Evolutionary conservation across 53 echinoderm and acorn worm species (phyloP).

Genomic region (Holothuria scabra): DNA sequence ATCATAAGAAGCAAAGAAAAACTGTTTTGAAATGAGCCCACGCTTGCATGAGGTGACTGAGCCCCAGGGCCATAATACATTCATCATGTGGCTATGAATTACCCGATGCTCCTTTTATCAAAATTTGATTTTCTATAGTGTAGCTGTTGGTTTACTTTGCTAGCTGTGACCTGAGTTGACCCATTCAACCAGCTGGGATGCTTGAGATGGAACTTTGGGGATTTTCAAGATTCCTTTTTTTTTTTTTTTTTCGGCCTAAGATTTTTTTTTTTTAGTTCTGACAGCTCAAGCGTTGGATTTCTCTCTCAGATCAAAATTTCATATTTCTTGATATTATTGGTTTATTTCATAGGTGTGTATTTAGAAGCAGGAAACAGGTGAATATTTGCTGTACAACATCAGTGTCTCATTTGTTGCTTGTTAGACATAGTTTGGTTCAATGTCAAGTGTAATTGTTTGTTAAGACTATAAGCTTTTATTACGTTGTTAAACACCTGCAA

Average conservation of each 20-base stretch:
- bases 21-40: constrained; percentile 38
- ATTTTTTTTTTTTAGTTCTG: background rate
- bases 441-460: too few relatives aligned
- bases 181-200: constrained; percentile 41
- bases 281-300: background rate
- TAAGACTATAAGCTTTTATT: too few relatives aligned
- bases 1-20: constrained; percentile 49
- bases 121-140: constrained; percentile 37
- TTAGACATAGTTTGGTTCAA: too few relatives aligned
- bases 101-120: constrained; percentile 45
- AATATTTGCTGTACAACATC: too few relatives aligned
- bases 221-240: constrained; percentile 7
- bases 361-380: too few relatives aligned
- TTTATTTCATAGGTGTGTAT: too few relatives aligned
- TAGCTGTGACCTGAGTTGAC: constrained; percentile 39
- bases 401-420: too few relatives aligned
- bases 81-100: constrained; percentile 49
- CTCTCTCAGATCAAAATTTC: too few relatives aligned
- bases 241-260: background rate
- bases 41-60: constrained; percentile 42
- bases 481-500: too few relatives aligned
- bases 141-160: constrained; percentile 41
- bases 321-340: too few relatives aligned
- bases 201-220: background rate
- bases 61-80: constrained; percentile 46